These are phyloP conservation scores for Physeter macrocephalus DNA, from an alignment of 2,113 vertebrate genomes.

Conservation along the genomic window DNA sequence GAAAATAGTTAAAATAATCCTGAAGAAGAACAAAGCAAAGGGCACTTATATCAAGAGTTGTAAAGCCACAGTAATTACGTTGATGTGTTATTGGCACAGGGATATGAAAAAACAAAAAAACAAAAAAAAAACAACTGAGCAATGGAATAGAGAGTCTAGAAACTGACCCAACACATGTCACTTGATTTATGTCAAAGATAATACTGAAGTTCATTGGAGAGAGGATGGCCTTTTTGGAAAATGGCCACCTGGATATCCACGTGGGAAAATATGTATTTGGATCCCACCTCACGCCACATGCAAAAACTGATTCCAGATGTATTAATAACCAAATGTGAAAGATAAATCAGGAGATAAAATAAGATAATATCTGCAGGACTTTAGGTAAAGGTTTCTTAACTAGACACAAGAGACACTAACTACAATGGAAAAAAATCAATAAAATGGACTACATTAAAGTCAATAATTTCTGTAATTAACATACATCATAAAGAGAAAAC, in stretches of 20 bases:
- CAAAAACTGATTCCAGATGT: not conserved
- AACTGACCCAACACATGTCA: not conserved
- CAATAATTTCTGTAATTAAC: not conserved
- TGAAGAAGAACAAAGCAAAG: not conserved
- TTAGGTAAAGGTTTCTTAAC: not conserved
- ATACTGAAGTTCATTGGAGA: not conserved
- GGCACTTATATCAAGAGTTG: not conserved
- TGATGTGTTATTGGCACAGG: not conserved
- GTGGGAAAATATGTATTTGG: not conserved
- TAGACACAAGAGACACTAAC: not conserved
- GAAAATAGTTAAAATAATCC: not conserved
- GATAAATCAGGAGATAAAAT: not conserved
- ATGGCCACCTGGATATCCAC: not conserved
- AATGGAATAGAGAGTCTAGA: not conserved
- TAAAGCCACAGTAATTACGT: constrained; percentile 6
- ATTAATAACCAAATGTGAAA: not conserved
- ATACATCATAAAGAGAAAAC: not conserved
- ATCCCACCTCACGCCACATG: not conserved
- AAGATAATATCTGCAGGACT: not conserved
- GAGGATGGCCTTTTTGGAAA: not conserved
- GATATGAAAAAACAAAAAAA: not conserved
- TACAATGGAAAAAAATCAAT: not conserved
- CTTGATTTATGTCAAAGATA: not conserved
- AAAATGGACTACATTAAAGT: not conserved
- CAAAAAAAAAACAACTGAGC: not conserved